A percentile compares a stretch with the other conserved stretches of the same genome.
phyloP scores from a whole-genome alignment of 1,140 invertebrate genomes.

The Drosophila gunungcola region DNA sequence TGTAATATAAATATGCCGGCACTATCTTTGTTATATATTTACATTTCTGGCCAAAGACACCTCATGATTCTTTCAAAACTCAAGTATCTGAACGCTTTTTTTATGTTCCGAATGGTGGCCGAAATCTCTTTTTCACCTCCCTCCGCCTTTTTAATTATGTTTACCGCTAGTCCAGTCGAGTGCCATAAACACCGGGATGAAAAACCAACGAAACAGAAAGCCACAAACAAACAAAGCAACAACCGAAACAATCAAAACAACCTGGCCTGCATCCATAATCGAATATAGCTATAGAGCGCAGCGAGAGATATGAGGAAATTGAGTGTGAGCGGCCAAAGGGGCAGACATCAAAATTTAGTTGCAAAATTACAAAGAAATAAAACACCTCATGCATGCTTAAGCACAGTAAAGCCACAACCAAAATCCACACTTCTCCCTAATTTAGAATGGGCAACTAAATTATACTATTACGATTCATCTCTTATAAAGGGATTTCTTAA shows the following conservation, averaged over 20 bases:
- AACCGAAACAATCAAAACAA: slow-evolving; percentile 9
- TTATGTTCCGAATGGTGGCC: background rate
- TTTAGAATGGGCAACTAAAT: background rate
- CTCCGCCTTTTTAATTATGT: slow-evolving; percentile 16
- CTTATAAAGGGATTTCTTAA: no score
- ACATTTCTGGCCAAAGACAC: no score
- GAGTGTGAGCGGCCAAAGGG: background rate
- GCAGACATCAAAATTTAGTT: slow-evolving; percentile 64
- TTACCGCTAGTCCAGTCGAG: slow-evolving; percentile 38
- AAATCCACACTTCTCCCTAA: slow-evolving; percentile 1
- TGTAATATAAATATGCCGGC: no score
- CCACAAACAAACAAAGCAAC: slow-evolving; percentile 26
- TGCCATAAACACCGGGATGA: slow-evolving; percentile 13
- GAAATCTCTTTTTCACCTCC: background rate
- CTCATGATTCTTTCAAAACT: no score
- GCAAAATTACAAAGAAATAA: slow-evolving; percentile 53
- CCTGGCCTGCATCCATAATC: slow-evolving; percentile 32
- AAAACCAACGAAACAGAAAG: slow-evolving; percentile 40
- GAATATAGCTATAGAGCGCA: slow-evolving; percentile 15
- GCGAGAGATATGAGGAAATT: background rate
- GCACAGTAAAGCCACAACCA: slow-evolving; percentile 32
- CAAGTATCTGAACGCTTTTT: background rate
- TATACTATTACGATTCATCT: no score
- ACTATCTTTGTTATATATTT: no score
- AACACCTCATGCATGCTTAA: slow-evolving; percentile 73